Evolutionary conservation across 1,140 invertebrate species (phyloP), one percentile per base, ranked within the genome.

Genomic region (Macrocentrus cingulum): DNA sequence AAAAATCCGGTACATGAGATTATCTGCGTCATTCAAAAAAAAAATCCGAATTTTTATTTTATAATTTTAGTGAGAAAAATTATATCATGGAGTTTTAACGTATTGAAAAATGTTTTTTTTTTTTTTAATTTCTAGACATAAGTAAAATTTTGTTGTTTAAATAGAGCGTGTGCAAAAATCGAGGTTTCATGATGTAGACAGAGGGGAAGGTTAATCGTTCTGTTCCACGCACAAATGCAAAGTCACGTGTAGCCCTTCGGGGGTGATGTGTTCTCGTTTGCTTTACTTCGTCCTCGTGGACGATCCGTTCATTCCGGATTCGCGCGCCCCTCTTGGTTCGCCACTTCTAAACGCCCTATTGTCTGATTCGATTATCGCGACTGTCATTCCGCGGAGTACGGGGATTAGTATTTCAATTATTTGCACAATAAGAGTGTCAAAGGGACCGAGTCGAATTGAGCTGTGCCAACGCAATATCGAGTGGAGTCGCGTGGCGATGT

Each of bases 331-430:
- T 67, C 25, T 53, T 42, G 41, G 20, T 49, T 52, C 23, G 22
- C 46, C 53, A 66, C 55, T 56, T 59, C 52, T 54, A 46, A 51
- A 29, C 29, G 48, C 44, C 44, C 56, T 51, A 70, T 69, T 73
- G 69, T 71, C 66, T 66, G 64, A 66, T 70, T 70, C 66, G 68
- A 75, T 75, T 73, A 72, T 51, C 60, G 56, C 52, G 65, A 69
- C 68, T 74, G 73, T 73, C 75, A 73, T 67, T 68, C 65, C 55
- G 55, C 50, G 56, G 49, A 44, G 32, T 60, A 64, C 61, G 57
- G 62, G 71, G 77, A 79, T 79, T 80, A 78, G 68, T 69, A 70
- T 80, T 78, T 78, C 76, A 78, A 76, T 79, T 78, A 77, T 79
- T 79, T 78, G 68, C 59, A 71, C 71, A 74, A 75, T 68, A 61